Evolutionary conservation across 1,140 invertebrate genomes (phyloP), one percentile per base, ranked within the genome.

Genomic region (Drosophila persimilis): DNA sequence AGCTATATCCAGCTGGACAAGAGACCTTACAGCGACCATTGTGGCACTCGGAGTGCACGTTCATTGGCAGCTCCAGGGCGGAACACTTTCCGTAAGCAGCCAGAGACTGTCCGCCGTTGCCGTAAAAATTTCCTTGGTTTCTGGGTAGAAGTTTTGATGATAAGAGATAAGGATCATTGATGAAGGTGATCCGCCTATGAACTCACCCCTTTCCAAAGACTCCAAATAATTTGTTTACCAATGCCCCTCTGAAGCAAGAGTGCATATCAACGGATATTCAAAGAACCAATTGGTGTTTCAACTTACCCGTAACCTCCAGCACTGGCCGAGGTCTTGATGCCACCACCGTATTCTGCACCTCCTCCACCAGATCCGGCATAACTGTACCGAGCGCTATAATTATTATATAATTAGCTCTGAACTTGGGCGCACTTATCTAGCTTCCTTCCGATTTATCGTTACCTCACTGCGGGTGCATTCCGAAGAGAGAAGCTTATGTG

Each of bases 1-100:
- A 95, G 65, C 92, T 91, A 75, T 95, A 94, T 43, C 92, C 92
- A 6, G 88, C 53, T 2, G 92, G 77, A 73, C 95, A 95, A 15
- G 71, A 92, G 3, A 93, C 93, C 9, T 85, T 91, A 73, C 95
- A 95, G 4, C 78, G 67, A 7, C 78, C 78, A n/a, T 35, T 44
- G 6, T 75, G 67, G 54, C 90, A 91, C 15, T 73, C 51, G 51
- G 72, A 62, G 5, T 45, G 15, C 5, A 86, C 83, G 57, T 90
- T 91, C 3, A 53, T 29, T 0, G 90, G 90, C 59, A 91, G 54
- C 2, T 50, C n/a, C 6, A 73, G 45, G 1, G 69, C 41, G 0
- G 66, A n/a, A 35, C 89, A 90, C 31, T 65, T 74, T 9, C 89
- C 89, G 41, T 59, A 74, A 3, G 72, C 63, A 0, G 51, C 35